phyloP scores from a whole-genome alignment of 2,888 invertebrate genomes.

The Ennomos quercinarius region DNA sequence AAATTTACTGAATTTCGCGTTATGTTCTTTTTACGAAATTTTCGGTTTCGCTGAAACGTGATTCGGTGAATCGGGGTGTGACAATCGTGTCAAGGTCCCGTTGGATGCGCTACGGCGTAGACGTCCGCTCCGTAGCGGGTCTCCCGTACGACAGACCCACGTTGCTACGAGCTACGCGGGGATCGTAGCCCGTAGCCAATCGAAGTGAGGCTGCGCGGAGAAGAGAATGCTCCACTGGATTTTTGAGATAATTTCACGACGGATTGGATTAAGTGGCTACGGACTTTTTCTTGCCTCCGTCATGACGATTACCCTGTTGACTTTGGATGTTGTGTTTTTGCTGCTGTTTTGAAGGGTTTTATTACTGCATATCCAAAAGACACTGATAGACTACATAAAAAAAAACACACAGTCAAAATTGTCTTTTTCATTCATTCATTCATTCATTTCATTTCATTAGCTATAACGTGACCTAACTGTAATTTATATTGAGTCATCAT shows the following conservation, averaged over 20 bases:
- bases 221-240: constrained; percentile 66
- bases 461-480: too few species aligned
- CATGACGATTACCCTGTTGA: constrained; percentile 39
- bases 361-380: background rate
- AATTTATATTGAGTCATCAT: too few species aligned
- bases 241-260: constrained; percentile 51
- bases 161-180: constrained; percentile 83
- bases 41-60: constrained; percentile 34
- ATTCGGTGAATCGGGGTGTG: constrained; percentile 65
- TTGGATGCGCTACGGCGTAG: constrained; percentile 64
- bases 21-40: constrained; percentile 21
- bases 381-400: too few species aligned
- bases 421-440: too few species aligned
- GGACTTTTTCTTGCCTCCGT: constrained; percentile 42
- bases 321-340: constrained; percentile 30
- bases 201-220: constrained; percentile 79
- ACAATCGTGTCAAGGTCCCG: constrained; percentile 77
- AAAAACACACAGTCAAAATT: too few species aligned
- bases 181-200: constrained; percentile 75
- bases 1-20: constrained; percentile 7
- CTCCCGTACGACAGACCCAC: constrained; percentile 78
- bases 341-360: constrained; percentile 10
- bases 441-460: too few species aligned
- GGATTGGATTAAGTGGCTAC: constrained; percentile 48
- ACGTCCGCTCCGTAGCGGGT: constrained; percentile 79